Evolutionary conservation across 1,140 invertebrate species (phyloP).

Genomic region (Drosophila eugracilis): DNA sequence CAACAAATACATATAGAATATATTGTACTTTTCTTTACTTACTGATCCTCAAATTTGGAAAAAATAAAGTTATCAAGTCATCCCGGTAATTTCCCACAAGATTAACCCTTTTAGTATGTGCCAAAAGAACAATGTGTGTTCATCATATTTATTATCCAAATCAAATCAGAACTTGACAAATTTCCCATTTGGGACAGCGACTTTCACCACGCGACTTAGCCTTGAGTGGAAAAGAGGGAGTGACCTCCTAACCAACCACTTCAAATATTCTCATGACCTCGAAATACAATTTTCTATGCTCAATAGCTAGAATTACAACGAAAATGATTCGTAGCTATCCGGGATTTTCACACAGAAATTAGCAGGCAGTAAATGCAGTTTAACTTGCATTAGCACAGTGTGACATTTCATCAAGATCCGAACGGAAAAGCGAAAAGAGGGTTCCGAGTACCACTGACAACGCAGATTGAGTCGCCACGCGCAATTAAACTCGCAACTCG

Average conservation of each 20-base stretch:
- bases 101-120: background rate
- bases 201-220: constrained; percentile 57
- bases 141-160: constrained; percentile 37
- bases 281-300: constrained; percentile 44
- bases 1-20: too few species aligned
- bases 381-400: constrained; percentile 77
- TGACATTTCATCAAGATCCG: constrained; percentile 78
- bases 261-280: constrained; percentile 61
- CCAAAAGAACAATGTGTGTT: background rate
- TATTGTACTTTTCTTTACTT: too few species aligned
- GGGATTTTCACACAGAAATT: constrained; percentile 70
- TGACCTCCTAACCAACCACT: constrained; percentile 36
- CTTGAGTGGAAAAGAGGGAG: background rate
- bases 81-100: background rate
- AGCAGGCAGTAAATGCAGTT: constrained; percentile 74
- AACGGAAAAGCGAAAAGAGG: constrained; percentile 4
- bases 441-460: constrained; percentile 39
- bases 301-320: constrained; percentile 36
- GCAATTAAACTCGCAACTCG: constrained; percentile 65
- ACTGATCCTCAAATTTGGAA: too few species aligned
- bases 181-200: constrained; percentile 15
- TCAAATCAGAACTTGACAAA: constrained; percentile 41
- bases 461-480: constrained; percentile 67
- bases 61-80: too few species aligned
- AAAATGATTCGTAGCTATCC: constrained; percentile 25